Conservation (phyloP, 2,888 invertebrate species). For the Spodoptera exigua region DNA sequence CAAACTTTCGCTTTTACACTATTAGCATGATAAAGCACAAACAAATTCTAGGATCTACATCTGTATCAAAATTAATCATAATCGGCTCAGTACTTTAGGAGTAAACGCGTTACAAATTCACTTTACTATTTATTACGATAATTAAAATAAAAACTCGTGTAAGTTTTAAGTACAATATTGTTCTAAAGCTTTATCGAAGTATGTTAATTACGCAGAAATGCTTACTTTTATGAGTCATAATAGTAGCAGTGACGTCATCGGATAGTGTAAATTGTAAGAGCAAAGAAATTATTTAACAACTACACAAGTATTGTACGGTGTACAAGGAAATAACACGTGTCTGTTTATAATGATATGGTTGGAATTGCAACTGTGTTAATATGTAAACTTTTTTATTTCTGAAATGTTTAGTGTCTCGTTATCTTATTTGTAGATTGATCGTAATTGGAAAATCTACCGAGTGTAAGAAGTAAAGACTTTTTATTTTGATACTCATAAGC, state of each 20-base stretch:
- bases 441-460: no score
- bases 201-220: constrained; percentile 61
- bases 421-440: neutral
- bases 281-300: constrained; percentile 57
- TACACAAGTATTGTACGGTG: constrained; percentile 23
- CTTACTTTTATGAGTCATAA: constrained; percentile 60
- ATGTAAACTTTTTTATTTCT: constrained; percentile 3
- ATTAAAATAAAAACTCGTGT: constrained; percentile 28
- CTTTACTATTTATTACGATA: neutral
- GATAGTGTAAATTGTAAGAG: constrained; percentile 56
- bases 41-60: no score
- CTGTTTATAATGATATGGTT: constrained; percentile 29
- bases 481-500: no score
- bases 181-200: constrained; percentile 54
- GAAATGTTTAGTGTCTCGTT: neutral
- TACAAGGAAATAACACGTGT: constrained; percentile 35
- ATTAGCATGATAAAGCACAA: no score
- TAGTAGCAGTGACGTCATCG: constrained; percentile 59
- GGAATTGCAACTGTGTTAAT: constrained; percentile 8
- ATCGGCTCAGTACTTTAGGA: no score
- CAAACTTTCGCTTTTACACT: no score
- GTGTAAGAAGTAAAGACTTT: no score
- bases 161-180: constrained; percentile 16
- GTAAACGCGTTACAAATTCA: no score
- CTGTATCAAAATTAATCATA: no score